Percentiles rank a stretch among this genome's conserved stretches.
Conservation (phyloP, 2,113 vertebrate genomes). For the Trichechus manatus region DNA sequence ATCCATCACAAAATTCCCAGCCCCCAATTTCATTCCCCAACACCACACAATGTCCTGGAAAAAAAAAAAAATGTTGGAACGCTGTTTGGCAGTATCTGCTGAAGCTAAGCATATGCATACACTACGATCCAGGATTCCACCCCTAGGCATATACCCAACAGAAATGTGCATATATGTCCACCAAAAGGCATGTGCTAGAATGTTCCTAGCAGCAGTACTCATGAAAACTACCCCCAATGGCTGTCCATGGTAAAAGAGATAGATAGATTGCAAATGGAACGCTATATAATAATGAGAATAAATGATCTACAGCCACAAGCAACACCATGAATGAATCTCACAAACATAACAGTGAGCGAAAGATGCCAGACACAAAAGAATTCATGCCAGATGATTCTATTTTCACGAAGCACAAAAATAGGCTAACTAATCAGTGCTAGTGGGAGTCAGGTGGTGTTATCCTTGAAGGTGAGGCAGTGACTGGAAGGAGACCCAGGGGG, state of each 20-base stretch:
- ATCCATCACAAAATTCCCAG: not conserved
- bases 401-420: not conserved
- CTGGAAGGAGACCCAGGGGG: not conserved
- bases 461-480: rapidly evolving
- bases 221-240: not conserved
- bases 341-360: not conserved
- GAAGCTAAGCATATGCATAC: rapidly evolving
- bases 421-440: too few species aligned
- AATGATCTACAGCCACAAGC: not conserved
- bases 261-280: too few species aligned
- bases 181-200: not conserved
- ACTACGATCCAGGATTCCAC: not conserved
- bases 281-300: rapidly evolving
- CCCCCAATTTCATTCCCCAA: not conserved
- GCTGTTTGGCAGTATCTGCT: not conserved
- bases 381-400: rapidly evolving
- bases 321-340: not conserved
- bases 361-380: not conserved
- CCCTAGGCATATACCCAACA: not conserved
- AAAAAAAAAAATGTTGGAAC: not conserved
- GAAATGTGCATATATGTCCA: not conserved
- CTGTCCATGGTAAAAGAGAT: rapidly evolving
- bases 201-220: rapidly evolving
- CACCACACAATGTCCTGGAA: not conserved
- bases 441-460: not conserved